phyloP scores from a whole-genome alignment of 2,113 vertebrate genomes.

The Stictonetta naevosa region DNA sequence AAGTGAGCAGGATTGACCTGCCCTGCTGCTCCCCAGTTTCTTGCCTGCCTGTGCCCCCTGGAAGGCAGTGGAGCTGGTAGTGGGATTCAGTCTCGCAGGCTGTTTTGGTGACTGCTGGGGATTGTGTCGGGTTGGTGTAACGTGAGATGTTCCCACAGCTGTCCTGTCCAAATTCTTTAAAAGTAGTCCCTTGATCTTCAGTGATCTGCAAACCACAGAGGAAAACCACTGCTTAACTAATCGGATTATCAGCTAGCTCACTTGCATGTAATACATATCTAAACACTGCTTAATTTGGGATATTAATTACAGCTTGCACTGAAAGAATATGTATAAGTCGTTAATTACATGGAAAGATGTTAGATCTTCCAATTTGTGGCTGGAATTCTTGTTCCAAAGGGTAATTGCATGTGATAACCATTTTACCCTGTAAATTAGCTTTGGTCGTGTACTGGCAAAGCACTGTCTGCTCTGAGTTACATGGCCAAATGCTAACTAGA shows the following conservation, averaged over 20 bases:
- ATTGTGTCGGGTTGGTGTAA: not conserved
- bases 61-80: not conserved
- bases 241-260: slow-evolving; percentile 35
- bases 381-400: not conserved
- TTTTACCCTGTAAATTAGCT: not conserved
- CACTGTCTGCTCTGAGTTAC: not conserved
- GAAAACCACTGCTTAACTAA: slow-evolving; percentile 42
- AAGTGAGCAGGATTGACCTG: not conserved
- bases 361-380: not conserved
- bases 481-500: not conserved
- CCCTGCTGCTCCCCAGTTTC: not conserved
- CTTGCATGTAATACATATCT: slow-evolving; percentile 24
- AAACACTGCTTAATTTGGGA: slow-evolving; percentile 35
- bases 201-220: slow-evolving; percentile 22
- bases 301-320: slow-evolving; percentile 30
- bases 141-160: not conserved
- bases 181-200: slow-evolving; percentile 20
- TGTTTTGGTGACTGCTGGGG: not conserved
- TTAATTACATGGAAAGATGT: not conserved
- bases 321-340: slow-evolving; percentile 9
- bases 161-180: not conserved
- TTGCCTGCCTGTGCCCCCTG: not conserved
- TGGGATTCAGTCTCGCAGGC: not conserved
- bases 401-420: slow-evolving; percentile 8
- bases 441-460: not conserved